These are phyloP conservation scores for Calcarius lapponicus DNA, from an alignment of 2,797 vertebrate genomes.

Conservation along the genomic window DNA sequence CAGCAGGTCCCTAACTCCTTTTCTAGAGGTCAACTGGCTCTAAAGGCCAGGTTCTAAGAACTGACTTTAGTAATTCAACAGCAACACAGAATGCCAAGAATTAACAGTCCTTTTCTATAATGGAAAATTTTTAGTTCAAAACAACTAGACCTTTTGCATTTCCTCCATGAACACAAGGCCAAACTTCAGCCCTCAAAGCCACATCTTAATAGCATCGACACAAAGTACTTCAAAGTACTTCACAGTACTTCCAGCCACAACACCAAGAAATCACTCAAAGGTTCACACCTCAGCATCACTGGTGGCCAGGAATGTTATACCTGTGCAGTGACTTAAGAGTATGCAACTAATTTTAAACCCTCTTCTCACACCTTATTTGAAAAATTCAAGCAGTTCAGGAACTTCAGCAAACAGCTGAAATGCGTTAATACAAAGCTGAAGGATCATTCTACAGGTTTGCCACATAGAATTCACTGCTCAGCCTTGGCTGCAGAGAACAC, in stretches of 20 bases:
- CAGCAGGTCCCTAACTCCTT: background rate
- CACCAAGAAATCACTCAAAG: background rate
- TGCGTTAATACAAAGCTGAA: background rate
- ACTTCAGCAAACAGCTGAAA: background rate
- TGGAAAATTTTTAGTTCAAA: background rate
- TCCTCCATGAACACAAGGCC: background rate
- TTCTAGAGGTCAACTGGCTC: background rate
- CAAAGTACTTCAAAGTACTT: background rate
- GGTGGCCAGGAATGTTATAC: background rate
- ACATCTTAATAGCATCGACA: fast-evolving
- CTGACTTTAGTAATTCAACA: background rate
- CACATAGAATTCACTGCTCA: background rate
- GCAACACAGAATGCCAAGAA: background rate
- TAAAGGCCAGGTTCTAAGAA: background rate
- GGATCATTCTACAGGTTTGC: background rate
- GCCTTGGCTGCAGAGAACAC: background rate
- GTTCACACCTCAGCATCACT: background rate
- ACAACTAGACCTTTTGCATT: background rate
- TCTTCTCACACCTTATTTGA: background rate
- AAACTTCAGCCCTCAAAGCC: background rate
- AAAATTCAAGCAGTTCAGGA: background rate
- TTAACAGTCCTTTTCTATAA: background rate
- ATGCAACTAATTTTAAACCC: background rate
- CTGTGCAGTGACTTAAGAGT: background rate
- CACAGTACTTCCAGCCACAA: background rate